Evolutionary conservation across 2,113 vertebrate genomes (phyloP).

Genomic region (Rhegmatorhina hoffmannsi): DNA sequence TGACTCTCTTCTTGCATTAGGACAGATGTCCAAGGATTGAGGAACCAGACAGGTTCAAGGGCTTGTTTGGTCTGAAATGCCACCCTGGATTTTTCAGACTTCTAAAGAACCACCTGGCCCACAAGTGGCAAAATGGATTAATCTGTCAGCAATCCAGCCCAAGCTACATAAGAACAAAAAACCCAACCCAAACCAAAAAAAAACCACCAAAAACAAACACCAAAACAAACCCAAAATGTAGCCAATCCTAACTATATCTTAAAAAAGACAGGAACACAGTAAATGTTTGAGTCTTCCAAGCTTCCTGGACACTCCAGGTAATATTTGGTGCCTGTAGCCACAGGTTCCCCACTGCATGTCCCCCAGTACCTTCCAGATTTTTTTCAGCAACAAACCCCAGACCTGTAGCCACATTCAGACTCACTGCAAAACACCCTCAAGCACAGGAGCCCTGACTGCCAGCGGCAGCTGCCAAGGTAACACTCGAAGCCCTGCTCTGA

Average conservation of each 20-base stretch:
- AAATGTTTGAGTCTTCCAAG: background rate
- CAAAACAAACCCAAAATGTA: background rate
- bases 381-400: background rate
- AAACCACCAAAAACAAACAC: background rate
- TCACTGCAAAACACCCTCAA: accelerated
- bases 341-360: background rate
- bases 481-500: background rate
- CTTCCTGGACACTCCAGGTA: accelerated
- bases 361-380: background rate
- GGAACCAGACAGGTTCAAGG: background rate
- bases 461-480: background rate
- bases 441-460: background rate
- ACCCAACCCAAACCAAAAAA: too few relatives aligned
- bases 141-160: background rate
- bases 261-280: background rate
- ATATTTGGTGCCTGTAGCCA: background rate
- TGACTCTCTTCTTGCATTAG: background rate
- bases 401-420: background rate
- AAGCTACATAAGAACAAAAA: background rate
- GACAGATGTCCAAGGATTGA: background rate
- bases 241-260: background rate
- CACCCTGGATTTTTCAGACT: accelerated
- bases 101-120: background rate
- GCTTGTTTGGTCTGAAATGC: background rate
- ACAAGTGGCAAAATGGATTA: background rate